Base-by-base conservation (phyloP, 2,888 invertebrate genomes). In the Caenorhabditis angaria region DNA sequence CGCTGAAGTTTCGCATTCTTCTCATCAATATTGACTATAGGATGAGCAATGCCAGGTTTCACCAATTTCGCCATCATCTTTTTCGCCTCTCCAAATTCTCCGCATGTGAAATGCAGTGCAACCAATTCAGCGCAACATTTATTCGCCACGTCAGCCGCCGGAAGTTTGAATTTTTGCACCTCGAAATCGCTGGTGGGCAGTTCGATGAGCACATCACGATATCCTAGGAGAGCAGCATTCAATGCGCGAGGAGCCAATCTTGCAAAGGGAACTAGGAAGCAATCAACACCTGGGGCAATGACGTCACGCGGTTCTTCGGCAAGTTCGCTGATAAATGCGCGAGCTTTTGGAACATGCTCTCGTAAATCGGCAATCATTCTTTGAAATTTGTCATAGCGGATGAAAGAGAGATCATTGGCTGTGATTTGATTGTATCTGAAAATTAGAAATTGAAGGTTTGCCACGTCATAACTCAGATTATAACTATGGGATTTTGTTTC, bases 91-190 rank as follows among this genome's bases (percentile, higher is more conserved):
- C 24, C 0, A 6, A 69, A 61, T 2, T 73, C 69, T 25, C 73
- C 73, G 22, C 22, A n/a, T 8, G 69, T 62, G 60, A 69, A 73
- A 1, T 58, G 63, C 6, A 67, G 56, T 1, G 22, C 35, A 22
- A 70, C 75, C n/a, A 75, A 65, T 50, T 75, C 69, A 25, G 67
- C 56, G 32, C 64, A 61, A 55, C 67, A 72, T 59, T 67, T 76
- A 51, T 78, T 76, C 4, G 71, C 58, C 22, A 78, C 74, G 32
- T 78, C 78, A 18, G 54, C 53, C 1, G 70, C 63, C 0, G 70
- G 64, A 22, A 78, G 62, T 0, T 65, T 14, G 10, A 65, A 50
- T 27, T 70, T 65, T 14, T 74, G 61, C 22, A 57, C 57, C 10
- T 73, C 67, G 25, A 78, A 70, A 29, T 73, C 65, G 2, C 70